Evolutionary conservation across 1,140 invertebrate species (phyloP).

Genomic region (Diploscapter pachys): DNA sequence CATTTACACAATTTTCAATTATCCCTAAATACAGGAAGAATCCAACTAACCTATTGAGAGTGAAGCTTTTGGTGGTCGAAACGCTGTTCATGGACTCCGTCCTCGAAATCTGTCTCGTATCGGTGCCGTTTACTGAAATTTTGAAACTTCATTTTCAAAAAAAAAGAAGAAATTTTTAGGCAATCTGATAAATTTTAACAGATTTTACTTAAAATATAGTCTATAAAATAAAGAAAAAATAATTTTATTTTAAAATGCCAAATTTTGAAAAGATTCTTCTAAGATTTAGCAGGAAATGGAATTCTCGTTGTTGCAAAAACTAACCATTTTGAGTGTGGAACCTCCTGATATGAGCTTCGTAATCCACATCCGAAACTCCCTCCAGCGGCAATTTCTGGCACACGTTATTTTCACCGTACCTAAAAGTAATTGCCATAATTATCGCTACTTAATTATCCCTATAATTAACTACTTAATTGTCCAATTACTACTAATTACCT

Average conservation of each 20-base stretch:
- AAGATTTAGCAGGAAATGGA: background rate
- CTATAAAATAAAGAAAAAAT: background rate
- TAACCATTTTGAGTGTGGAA: slow-evolving; percentile 65
- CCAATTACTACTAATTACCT: slow-evolving; percentile 46
- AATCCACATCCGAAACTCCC: slow-evolving; percentile 81
- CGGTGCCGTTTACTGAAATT: no score
- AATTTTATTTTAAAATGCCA: background rate
- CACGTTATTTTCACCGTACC: slow-evolving; percentile 81
- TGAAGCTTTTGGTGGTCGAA: slow-evolving; percentile 1
- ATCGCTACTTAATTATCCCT: background rate
- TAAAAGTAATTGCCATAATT: slow-evolving; percentile 23
- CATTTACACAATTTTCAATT: no score
- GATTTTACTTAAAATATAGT: background rate
- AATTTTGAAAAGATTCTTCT: background rate
- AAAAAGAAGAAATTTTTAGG: slow-evolving; percentile 1
- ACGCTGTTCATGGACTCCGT: background rate
- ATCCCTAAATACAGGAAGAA: no score
- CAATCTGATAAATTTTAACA: background rate
- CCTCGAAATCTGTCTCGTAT: no score
- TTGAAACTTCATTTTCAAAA: background rate
- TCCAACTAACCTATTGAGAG: slow-evolving; percentile 8
- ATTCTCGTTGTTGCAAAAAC: background rate
- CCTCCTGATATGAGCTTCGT: slow-evolving; percentile 78
- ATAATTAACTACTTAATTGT: background rate
- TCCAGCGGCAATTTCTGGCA: slow-evolving; percentile 80